Base-by-base conservation (phyloP, 2,113 vertebrate species). In the Lonchura striata region DNA sequence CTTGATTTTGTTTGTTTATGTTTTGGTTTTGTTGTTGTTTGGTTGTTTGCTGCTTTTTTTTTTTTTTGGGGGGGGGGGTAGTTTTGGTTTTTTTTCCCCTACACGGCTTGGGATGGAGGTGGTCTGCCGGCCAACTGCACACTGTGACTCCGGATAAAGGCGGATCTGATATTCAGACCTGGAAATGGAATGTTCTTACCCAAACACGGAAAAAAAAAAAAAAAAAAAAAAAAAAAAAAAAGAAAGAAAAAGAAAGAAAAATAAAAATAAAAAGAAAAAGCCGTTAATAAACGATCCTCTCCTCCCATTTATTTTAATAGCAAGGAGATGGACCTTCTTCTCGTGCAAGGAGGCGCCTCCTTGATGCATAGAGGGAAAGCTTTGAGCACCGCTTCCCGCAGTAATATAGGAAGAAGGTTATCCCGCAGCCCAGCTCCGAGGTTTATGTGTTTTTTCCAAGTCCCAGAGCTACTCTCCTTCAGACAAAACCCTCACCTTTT, bases 401-500 rank as follows among this genome's bases (percentile, higher is more conserved):
- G 28, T n/a, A 93, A 63, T 88, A 84, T 30, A 47, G 39, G 63
- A 64, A 82, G 64, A 77, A 75, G 16, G 41, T 28, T 25, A 81
- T 56, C 6, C 23, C 4, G 9, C 56, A 60, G n/a, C 31, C 28
- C 41, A 56, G 20, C 44, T 88, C 31, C 6, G 28, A 11, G 49
- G 18, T 66, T 77, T 66, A 60, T 63, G 56, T 64, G 12, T 82
- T 95, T 96, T 76, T 92, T 92, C 88, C 79, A 92, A 71, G 68
- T 53, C 82, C 56, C 56, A 75, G 71, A 81, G 57, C 71, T 59
- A 37, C 75, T 90, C 47, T 93, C 54, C 79, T 74, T 95, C 79
- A 90, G 92, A 90, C 82, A 93, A 94, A 94, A 10, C 90, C 79
- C 64, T 88, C 92, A 94, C 93, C 94, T 96, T 90, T 80, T 96